A percentile compares a stretch with the other conserved stretches of the same genome.
These are phyloP conservation scores for Melieria omissa DNA, from an alignment of 2,888 invertebrate species.

Conservation along the genomic window DNA sequence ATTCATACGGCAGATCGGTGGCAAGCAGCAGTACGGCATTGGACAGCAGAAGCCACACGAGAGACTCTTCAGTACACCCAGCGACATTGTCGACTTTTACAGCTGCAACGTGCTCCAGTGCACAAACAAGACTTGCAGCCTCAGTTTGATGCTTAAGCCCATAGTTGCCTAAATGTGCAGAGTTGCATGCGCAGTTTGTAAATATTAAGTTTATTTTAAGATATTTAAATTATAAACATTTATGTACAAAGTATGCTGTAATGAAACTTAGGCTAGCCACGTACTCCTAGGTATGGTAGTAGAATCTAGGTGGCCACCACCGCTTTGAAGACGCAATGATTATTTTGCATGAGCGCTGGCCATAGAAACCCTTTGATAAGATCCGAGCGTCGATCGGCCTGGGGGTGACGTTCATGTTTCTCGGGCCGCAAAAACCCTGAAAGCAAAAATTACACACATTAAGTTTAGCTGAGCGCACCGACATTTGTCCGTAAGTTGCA, in stretches of 20 bases:
- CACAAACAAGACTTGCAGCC: constrained; percentile 60
- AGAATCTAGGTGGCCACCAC: constrained; percentile 79
- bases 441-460: constrained; percentile 34
- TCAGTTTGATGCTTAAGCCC: constrained; percentile 58
- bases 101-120: constrained; percentile 59
- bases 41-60: constrained; percentile 63
- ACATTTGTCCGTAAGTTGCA: neutral
- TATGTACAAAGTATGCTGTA: constrained; percentile 18
- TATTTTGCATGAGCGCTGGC: constrained; percentile 85
- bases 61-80: constrained; percentile 59
- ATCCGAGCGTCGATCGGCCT: constrained; percentile 79
- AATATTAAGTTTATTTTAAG: constrained; percentile 14
- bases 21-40: constrained; percentile 57
- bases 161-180: constrained; percentile 48
- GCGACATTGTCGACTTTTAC: constrained; percentile 65
- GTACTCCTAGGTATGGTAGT: neutral
- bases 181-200: neutral
- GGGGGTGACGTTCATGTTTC: constrained; percentile 82
- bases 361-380: constrained; percentile 85
- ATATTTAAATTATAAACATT: constrained; percentile 4
- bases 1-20: constrained; percentile 59
- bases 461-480: constrained; percentile 3
- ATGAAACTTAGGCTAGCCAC: neutral
- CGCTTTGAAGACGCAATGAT: constrained; percentile 84
- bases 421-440: constrained; percentile 77